Conservation (phyloP, 2,113 vertebrate species). For the Amia ocellicauda region DNA sequence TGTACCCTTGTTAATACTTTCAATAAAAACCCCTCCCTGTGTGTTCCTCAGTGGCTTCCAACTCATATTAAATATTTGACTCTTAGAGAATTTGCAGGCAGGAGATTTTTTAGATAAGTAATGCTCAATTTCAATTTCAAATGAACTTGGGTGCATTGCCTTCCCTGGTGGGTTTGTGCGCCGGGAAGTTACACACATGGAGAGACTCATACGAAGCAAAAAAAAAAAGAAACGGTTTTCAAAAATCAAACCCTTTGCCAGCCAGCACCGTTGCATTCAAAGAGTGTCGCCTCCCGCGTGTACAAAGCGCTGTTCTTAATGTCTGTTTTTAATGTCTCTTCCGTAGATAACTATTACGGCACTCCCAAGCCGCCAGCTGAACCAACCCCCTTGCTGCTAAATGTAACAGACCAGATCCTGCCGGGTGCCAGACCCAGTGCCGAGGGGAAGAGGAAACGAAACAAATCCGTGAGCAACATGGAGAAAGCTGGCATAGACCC, state of each 20-base stretch:
- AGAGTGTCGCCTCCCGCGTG: neutral
- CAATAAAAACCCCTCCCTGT: neutral
- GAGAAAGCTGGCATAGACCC: constrained; percentile 91
- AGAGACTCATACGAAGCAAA: too few species aligned
- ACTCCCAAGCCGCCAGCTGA: constrained; percentile 94
- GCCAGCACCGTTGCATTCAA: too few species aligned
- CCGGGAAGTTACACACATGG: too few species aligned
- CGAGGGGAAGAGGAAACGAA: constrained; percentile 92
- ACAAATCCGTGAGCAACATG: constrained; percentile 98
- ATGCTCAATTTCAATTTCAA: neutral
- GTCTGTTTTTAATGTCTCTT: constrained; percentile 24
- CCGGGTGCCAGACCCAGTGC: constrained; percentile 89
- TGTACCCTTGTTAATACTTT: neutral
- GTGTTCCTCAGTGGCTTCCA: neutral
- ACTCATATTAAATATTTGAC: constrained; percentile 2
- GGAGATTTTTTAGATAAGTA: neutral
- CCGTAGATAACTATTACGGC: constrained; percentile 94
- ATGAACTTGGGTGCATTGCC: neutral
- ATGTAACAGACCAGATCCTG: constrained; percentile 94
- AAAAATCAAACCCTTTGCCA: too few species aligned
- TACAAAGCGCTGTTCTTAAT: constrained; percentile 8
- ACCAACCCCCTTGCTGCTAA: constrained; percentile 83
- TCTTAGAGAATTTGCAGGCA: neutral
- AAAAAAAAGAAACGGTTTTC: too few species aligned
- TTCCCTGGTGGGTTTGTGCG: neutral